These are phyloP conservation scores for Nemotelus pantherinus DNA, from an alignment of 2,888 invertebrate species.

Conservation along the genomic window DNA sequence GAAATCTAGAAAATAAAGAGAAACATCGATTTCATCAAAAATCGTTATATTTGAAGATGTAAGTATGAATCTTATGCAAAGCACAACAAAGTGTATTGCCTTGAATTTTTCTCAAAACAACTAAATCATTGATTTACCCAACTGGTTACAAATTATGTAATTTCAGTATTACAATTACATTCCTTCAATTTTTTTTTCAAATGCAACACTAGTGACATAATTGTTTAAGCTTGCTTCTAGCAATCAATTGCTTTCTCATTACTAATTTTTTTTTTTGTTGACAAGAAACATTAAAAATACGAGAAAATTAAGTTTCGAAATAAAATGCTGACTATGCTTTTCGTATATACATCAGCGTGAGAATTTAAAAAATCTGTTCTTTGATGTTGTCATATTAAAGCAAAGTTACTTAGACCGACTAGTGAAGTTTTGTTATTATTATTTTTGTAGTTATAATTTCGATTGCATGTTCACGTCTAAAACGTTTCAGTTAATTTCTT, in stretches of 20 bases:
- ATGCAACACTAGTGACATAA: not conserved
- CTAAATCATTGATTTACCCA: not conserved
- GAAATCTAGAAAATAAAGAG: no score
- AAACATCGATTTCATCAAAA: constrained; percentile 13
- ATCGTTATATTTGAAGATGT: constrained; percentile 40
- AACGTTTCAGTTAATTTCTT: constrained; percentile 20
- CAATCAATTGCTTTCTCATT: not conserved
- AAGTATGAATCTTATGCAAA: constrained; percentile 27
- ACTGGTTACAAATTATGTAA: not conserved
- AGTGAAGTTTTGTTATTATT: no score
- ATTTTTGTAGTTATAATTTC: not conserved
- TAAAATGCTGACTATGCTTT: no score
- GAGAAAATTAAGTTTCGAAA: no score
- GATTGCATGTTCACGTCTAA: constrained; percentile 33
- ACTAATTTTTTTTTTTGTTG: not conserved
- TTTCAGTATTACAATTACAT: not conserved
- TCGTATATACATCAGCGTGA: no score
- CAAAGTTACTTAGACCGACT: not conserved
- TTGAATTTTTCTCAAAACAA: constrained; percentile 12
- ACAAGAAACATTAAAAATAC: not conserved
- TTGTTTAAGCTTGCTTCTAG: not conserved
- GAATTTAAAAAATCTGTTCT: not conserved
- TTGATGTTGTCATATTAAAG: constrained; percentile 7
- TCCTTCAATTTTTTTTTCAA: not conserved
- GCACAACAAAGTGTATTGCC: constrained; percentile 45